These are phyloP conservation scores for Hipparchia semele DNA, from an alignment of 2,888 invertebrate genomes.

Conservation along the genomic window DNA sequence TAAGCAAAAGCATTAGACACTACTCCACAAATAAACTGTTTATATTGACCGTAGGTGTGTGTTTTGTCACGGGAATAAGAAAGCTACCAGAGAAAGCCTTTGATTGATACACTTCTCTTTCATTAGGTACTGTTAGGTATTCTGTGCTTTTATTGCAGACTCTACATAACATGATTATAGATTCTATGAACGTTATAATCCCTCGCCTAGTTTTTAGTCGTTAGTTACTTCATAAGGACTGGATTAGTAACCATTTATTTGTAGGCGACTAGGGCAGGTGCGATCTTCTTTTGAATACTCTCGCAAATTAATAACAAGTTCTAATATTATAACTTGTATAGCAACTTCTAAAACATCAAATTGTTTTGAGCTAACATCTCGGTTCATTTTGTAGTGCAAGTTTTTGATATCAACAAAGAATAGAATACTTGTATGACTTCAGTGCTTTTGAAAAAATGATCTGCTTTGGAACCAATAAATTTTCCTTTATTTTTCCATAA, in stretches of 20 bases:
- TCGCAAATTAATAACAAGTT: background rate
- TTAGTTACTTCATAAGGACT: constrained; percentile 24
- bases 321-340: background rate
- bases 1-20: too few relatives aligned
- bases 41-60: background rate
- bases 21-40: background rate
- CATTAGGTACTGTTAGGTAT: background rate
- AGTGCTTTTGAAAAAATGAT: too few relatives aligned
- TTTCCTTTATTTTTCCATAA: background rate
- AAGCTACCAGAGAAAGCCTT: background rate
- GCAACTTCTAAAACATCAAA: background rate
- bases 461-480: background rate
- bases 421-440: background rate
- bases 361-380: too few relatives aligned
- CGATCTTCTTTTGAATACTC: constrained; percentile 4
- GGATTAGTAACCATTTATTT: constrained; percentile 17
- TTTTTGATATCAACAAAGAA: background rate
- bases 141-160: constrained; percentile 9
- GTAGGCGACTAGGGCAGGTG: constrained; percentile 16
- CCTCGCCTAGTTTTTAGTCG: constrained; percentile 51
- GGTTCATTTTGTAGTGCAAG: too few relatives aligned
- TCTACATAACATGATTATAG: constrained; percentile 49
- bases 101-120: background rate
- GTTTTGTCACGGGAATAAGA: background rate
- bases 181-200: constrained; percentile 50